Evolutionary conservation across 2,888 invertebrate species (phyloP).

Genomic region (Autographa gamma): DNA sequence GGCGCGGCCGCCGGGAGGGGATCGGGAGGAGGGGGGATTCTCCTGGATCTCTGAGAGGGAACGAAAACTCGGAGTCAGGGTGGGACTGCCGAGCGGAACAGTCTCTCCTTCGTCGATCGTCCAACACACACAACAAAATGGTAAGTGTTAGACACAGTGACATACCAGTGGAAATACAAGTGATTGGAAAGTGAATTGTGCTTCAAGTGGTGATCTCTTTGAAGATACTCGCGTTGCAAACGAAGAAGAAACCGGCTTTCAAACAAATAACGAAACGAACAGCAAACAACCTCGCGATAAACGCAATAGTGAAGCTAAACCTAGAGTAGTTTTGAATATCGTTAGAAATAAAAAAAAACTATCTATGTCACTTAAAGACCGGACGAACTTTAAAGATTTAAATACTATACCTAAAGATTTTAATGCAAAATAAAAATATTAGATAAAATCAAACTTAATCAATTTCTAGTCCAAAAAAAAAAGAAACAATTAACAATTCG

Average conservation of each 20-base stretch:
- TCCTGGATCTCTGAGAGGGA: slow-evolving; percentile 74
- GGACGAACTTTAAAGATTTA: not conserved
- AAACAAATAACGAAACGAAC: slow-evolving; percentile 17
- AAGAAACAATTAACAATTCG: not conserved
- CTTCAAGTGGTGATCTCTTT: slow-evolving; percentile 58
- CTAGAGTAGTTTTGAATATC: slow-evolving; percentile 24
- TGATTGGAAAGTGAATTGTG: slow-evolving; percentile 65
- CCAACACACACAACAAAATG: slow-evolving; percentile 85
- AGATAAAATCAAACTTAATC: not conserved
- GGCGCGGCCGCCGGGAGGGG: slow-evolving; percentile 59
- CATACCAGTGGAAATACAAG: slow-evolving; percentile 59
- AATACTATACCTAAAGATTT: too few species aligned
- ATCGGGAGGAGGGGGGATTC: slow-evolving; percentile 64
- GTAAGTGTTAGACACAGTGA: slow-evolving; percentile 77
- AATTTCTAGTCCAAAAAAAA: not conserved
- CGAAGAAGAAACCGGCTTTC: slow-evolving; percentile 18
- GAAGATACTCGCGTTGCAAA: slow-evolving; percentile 31
- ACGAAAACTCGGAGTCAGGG: slow-evolving; percentile 85
- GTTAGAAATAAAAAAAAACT: not conserved
- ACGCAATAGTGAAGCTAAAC: slow-evolving; percentile 26
- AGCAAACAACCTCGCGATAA: slow-evolving; percentile 22
- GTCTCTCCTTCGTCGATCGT: slow-evolving; percentile 86
- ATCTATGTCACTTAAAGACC: not conserved
- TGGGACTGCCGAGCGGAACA: slow-evolving; percentile 86
- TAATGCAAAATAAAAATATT: too few species aligned